Conservation (phyloP, 2,797 vertebrate species). For the Kryptolebias ocellatus region DNA sequence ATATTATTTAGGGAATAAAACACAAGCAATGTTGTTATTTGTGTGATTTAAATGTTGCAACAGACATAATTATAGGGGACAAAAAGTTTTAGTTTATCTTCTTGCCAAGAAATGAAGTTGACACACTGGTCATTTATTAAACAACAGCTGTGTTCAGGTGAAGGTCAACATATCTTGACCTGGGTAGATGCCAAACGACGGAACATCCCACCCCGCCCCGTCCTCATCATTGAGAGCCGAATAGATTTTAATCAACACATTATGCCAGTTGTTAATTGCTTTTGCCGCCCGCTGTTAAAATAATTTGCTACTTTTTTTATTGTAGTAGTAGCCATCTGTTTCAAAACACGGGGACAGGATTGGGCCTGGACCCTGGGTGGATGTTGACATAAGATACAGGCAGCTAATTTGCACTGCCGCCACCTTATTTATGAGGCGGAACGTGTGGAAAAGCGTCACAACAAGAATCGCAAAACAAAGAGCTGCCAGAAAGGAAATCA, state of each 20-base stretch:
- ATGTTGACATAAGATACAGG: slow-evolving; percentile 78
- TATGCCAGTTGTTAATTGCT: slow-evolving; percentile 89
- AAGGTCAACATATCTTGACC: slow-evolving; percentile 70
- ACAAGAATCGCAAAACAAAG: neutral
- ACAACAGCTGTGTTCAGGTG: slow-evolving; percentile 66
- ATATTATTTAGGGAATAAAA: neutral
- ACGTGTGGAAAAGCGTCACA: slow-evolving; percentile 45
- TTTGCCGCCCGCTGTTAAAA: slow-evolving; percentile 84
- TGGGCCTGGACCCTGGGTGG: slow-evolving; percentile 75
- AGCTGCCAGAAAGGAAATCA: neutral
- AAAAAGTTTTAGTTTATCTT: neutral
- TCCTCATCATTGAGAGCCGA: slow-evolving; percentile 76
- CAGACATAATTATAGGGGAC: neutral
- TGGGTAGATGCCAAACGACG: slow-evolving; percentile 70
- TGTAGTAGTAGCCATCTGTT: slow-evolving; percentile 87
- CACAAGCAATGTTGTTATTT: neutral
- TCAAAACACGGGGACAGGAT: slow-evolving; percentile 79
- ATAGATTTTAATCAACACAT: slow-evolving; percentile 90
- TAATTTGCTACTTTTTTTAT: slow-evolving; percentile 85
- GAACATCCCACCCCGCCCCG: slow-evolving; percentile 16
- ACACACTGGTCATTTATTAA: slow-evolving; percentile 36
- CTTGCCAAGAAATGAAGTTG: slow-evolving; percentile 6
- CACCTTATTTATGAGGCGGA: slow-evolving; percentile 72
- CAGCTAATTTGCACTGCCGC: slow-evolving; percentile 78
- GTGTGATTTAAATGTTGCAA: neutral